Base-by-base conservation (phyloP, 2,113 vertebrate genomes). In the Saccopteryx bilineata region DNA sequence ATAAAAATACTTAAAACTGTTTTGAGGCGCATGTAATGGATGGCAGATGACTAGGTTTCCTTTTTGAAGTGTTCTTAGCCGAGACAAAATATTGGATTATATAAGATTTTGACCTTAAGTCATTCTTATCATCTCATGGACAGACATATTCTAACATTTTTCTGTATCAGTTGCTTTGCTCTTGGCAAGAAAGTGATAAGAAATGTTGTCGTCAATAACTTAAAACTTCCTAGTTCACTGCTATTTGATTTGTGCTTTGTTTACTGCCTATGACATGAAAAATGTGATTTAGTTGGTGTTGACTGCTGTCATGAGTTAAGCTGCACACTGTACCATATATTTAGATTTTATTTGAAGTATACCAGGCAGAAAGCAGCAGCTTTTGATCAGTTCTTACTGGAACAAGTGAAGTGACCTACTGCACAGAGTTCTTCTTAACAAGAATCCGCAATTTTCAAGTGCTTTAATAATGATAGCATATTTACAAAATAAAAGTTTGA, bases 231-330 rank as follows among this genome's bases (percentile, higher is more conserved):
- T 52, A 31, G 26, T 18, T 95, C 68, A 18, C 21, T 89, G 54
- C 39, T 69, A 14, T 33, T 87, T 46, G 17, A n/a, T 48, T 72
- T 52, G 14, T 86, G 46, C 24, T 95, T 90, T 97, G 28, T 87
- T 95, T 94, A 39, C 74, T 97, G 72, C 87, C 90, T 86, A 65
- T 83, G 90, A 93, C 91, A 46, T 83, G 18, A 95, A 96, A 83
- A 93, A 48, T 68, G 74, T 2, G 46, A 56, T 63, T 87, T 97
- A 68, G 68, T 96, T 92, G 65, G 31, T 87, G 52, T 52, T 92
- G 92, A 79, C 26, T 90, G 65, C 75, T 89, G 48, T n/a, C 60
- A 7, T 71, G 31, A 76, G 85, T 87, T 84, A 56, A 96, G 66
- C 66, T 96, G 54, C 68, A 82, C 21, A 15, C 78, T 54, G 6